Percentiles rank a stretch among this genome's conserved stretches.
These are phyloP conservation scores for Pluvialis apricaria DNA, from an alignment of 2,113 vertebrate genomes.

Conservation along the genomic window DNA sequence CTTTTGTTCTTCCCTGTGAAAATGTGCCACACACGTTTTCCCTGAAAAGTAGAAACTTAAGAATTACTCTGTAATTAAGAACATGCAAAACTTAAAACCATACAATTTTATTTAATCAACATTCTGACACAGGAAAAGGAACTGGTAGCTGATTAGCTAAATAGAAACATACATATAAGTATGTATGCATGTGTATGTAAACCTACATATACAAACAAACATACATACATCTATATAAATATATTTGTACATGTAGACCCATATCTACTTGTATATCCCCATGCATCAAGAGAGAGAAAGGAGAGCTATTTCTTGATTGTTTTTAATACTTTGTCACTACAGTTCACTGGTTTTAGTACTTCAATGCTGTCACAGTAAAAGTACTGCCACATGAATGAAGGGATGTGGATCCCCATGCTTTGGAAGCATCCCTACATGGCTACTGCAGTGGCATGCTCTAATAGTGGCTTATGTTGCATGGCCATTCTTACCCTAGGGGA, in stretches of 20 bases:
- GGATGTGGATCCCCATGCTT: background rate
- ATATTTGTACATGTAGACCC: background rate
- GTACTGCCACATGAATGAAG: rapidly evolving
- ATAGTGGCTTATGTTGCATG: rapidly evolving
- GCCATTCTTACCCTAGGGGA: background rate
- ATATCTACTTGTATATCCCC: background rate
- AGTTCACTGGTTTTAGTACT: background rate
- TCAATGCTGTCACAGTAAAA: background rate
- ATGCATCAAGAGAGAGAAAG: background rate
- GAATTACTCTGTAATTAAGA: background rate
- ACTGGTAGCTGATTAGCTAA: background rate
- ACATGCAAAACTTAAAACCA: background rate
- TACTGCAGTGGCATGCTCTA: background rate
- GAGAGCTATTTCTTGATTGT: background rate
- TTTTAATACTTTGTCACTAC: background rate
- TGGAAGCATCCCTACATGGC: background rate
- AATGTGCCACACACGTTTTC: background rate
- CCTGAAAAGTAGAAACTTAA: background rate
- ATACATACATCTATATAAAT: background rate
- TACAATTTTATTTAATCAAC: background rate
- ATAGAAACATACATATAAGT: background rate
- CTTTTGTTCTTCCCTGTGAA: background rate
- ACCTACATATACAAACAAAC: background rate
- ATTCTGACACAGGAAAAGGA: background rate
- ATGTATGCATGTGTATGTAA: no score